Conservation (phyloP, 2,797 vertebrate genomes). For the Pseudomugil gertrudae region DNA sequence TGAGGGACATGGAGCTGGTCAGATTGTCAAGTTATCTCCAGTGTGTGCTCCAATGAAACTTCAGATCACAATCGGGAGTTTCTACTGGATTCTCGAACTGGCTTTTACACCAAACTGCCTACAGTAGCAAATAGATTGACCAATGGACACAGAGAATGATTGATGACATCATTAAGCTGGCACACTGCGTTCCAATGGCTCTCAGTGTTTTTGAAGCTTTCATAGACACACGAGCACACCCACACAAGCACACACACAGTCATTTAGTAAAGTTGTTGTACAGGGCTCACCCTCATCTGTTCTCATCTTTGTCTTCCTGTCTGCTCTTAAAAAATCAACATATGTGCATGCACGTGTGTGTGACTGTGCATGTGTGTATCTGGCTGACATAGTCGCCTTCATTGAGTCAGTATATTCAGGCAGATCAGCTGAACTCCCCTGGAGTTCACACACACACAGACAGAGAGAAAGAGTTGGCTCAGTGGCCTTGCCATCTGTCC, state of each 20-base stretch:
- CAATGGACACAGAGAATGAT: conserved; percentile 72
- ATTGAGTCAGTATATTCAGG: conserved; percentile 55
- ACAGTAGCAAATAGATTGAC: conserved; percentile 67
- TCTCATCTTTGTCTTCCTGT: conserved; percentile 7
- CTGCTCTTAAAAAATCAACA: conserved; percentile 25
- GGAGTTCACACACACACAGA: conserved; percentile 48
- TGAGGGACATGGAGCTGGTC: conserved; percentile 3
- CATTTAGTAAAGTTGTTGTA: conserved; percentile 17
- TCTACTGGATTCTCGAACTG: conserved; percentile 36
- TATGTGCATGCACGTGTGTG: conserved; percentile 15
- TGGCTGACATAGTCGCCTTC: conserved; percentile 43
- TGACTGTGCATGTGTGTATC: conserved; percentile 25
- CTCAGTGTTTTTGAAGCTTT: conserved; percentile 45
- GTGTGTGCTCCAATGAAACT: background rate
- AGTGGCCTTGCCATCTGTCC: conserved; percentile 78
- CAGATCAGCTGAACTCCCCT: conserved; percentile 61
- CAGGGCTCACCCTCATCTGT: background rate
- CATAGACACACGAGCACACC: conserved; percentile 42
- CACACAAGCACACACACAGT: conserved; percentile 13
- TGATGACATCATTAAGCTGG: conserved; percentile 78
- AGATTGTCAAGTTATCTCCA: background rate
- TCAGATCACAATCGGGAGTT: conserved; percentile 30
- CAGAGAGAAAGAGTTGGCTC: conserved; percentile 65
- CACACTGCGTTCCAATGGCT: conserved; percentile 49
- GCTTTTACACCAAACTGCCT: conserved; percentile 60